Percentiles rank a stretch among this genome's conserved stretches.
Conservation (phyloP, 2,113 vertebrate genomes). For the Clupea harengus region DNA sequence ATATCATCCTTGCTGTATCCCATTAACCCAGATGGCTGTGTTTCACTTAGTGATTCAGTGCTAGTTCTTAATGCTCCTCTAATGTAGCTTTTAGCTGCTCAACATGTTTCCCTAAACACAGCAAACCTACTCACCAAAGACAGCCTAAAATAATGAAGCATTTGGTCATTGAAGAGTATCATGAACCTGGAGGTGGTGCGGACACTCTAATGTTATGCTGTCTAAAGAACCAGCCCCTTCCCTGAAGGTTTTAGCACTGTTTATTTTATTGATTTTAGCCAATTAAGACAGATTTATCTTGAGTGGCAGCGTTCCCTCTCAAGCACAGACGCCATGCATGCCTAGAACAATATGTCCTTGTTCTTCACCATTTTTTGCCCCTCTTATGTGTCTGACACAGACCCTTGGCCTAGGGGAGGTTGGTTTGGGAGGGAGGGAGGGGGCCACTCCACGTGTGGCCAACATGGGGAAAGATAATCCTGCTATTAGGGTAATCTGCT, state of each 20-base stretch:
- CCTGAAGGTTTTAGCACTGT: neutral
- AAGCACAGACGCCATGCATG: constrained; percentile 7
- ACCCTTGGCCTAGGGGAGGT: neutral
- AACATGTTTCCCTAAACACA: neutral
- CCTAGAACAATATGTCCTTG: constrained; percentile 12
- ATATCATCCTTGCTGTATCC: neutral
- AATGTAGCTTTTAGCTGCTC: neutral
- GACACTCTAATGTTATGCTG: neutral
- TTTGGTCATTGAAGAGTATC: neutral
- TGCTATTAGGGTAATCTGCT: constrained; percentile 80
- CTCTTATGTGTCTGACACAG: constrained; percentile 11
- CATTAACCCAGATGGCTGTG: neutral
- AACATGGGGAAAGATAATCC: constrained; percentile 77
- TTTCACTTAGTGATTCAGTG: neutral
- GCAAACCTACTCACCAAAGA: neutral
- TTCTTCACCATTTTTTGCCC: constrained; percentile 10
- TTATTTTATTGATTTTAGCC: constrained; percentile 15
- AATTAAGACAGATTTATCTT: neutral
- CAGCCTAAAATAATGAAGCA: neutral
- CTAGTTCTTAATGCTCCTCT: neutral
- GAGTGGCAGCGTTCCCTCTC: constrained; percentile 12
- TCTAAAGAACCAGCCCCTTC: neutral
- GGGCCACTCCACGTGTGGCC: constrained; percentile 56
- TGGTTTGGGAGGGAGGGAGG: neutral
- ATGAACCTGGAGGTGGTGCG: neutral